These are phyloP conservation scores for Acromyrmex charruanus DNA, from an alignment of 1,140 invertebrate genomes.

Conservation along the genomic window DNA sequence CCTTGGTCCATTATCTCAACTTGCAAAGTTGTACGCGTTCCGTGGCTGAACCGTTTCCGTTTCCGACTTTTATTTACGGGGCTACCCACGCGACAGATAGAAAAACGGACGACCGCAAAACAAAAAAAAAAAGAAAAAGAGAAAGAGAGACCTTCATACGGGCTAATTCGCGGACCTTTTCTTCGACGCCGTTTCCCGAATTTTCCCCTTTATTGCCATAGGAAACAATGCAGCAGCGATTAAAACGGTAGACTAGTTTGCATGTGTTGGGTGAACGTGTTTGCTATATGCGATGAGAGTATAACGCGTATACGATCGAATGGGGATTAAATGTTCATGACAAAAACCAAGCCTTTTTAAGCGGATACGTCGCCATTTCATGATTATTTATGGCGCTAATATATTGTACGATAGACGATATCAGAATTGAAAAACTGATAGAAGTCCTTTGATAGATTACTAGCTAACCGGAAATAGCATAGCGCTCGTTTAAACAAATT, in stretches of 20 bases:
- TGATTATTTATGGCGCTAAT: constrained; percentile 65
- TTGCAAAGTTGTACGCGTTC: constrained; percentile 36
- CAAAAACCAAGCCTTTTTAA: constrained; percentile 52
- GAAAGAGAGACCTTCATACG: constrained; percentile 42
- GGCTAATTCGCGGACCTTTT: constrained; percentile 54
- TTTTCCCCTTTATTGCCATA: constrained; percentile 43
- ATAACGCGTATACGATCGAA: constrained; percentile 49
- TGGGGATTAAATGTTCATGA: constrained; percentile 57
- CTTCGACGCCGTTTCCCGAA: constrained; percentile 37
- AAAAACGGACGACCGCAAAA: constrained; percentile 41
- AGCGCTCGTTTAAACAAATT: constrained; percentile 19
- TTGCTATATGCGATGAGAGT: constrained; percentile 22
- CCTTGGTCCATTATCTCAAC: constrained; percentile 55
- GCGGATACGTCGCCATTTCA: constrained; percentile 1
- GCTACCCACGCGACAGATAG: constrained; percentile 51
- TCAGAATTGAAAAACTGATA: constrained; percentile 59
- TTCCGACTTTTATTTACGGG: constrained; percentile 64
- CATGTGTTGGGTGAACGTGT: not conserved
- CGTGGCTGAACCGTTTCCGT: constrained; percentile 38
- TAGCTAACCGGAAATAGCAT: not conserved
- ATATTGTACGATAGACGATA: constrained; percentile 52
- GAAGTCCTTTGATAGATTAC: constrained; percentile 38
- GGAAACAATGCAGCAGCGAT: constrained; percentile 55
- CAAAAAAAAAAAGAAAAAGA: not conserved
- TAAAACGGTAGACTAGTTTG: constrained; percentile 24